Base-by-base conservation (phyloP, 2,797 vertebrate species). In the Channallabes apus region DNA sequence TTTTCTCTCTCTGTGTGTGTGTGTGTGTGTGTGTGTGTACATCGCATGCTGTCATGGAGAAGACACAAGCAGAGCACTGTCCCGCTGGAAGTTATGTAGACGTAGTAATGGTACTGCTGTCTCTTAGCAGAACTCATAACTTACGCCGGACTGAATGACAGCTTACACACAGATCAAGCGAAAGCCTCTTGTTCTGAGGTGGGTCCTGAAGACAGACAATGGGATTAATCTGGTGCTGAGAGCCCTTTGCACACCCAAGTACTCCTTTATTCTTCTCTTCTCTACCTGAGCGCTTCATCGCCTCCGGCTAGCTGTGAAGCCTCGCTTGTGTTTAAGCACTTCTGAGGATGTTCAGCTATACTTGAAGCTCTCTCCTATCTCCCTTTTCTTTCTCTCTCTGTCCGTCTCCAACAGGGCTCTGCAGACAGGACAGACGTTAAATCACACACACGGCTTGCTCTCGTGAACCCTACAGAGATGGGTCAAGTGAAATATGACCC, bases 371-470 rank as follows among this genome's bases (percentile, higher is more conserved):
- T 88, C 59, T 75, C n/a, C 35, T 29, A 27, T 67, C 69, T 18
- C 41, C 27, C 41, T 65, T 54, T 9, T 68, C 20, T 85, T 62
- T n/a, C n/a, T 82, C 41, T 82, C 76, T 80, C 80, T n/a, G 8
- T 73, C 85, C 73, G 24, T 72, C 73, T 59, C 27, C 59, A 54
- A 71, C 32, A 80, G 61, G 85, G 85, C 80, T 90, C 90, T 91
- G 90, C 87, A 89, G 87, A 90, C 91, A 87, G n/a, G 87, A 90
- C 82, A 91, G 90, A 90, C 87, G 88, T 86, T 91, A 84, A 91
- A 90, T 90, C 86, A 89, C 92, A 94, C 91, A 38, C 38, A 38
- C 38, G 87, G 90, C 90, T 92, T 77, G 86, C 61, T 27, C 80
- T 88, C 85, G 41, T 81, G 69, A 77, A 84, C 72, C 32, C 69